Conservation (phyloP, 2,888 invertebrate species). For the Ochropleura plecta region DNA sequence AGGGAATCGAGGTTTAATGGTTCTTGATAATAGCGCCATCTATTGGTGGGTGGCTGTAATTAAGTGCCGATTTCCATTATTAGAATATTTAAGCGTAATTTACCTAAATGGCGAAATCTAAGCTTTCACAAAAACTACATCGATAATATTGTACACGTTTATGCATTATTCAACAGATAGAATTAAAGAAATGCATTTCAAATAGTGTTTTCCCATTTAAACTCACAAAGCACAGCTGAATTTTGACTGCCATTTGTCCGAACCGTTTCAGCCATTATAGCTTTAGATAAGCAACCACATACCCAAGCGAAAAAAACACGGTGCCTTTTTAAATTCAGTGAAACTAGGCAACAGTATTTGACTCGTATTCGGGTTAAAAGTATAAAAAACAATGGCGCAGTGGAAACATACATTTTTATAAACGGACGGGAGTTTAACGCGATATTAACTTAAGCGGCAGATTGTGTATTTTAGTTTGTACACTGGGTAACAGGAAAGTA, state of each 20-base stretch:
- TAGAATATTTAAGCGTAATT: neutral
- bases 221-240: constrained; percentile 31
- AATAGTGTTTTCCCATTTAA: neutral
- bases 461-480: neutral
- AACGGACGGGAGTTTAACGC: constrained; percentile 8
- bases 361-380: constrained; percentile 43
- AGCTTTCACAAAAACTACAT: neutral
- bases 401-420: constrained; percentile 31
- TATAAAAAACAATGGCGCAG: constrained; percentile 26
- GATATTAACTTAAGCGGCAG: neutral
- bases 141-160: neutral
- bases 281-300: constrained; percentile 51
- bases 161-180: neutral
- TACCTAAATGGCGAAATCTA: neutral
- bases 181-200: neutral
- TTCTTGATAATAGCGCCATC: constrained; percentile 36
- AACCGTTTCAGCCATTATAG: constrained; percentile 30
- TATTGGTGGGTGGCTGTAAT: constrained; percentile 8
- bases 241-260: constrained; percentile 33
- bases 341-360: constrained; percentile 46
- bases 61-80: neutral
- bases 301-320: constrained; percentile 34
- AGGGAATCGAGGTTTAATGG: constrained; percentile 6
- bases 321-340: constrained; percentile 32
- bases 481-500: too few species aligned